These are phyloP conservation scores for Atta texana DNA, from an alignment of 1,140 invertebrate genomes.

Conservation along the genomic window DNA sequence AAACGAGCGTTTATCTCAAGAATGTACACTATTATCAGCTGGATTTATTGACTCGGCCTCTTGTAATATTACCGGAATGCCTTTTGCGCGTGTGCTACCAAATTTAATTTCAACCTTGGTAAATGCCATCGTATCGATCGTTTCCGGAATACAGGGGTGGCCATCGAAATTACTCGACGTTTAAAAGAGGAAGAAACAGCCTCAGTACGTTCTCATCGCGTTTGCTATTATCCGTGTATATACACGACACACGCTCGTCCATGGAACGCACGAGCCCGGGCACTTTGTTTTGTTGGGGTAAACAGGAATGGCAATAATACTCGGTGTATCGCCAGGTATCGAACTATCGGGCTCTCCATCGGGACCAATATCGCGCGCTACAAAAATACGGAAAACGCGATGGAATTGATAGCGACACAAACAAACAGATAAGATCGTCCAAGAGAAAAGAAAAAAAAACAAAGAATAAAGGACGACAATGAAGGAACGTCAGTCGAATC, in stretches of 20 bases:
- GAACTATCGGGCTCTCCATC: constrained; percentile 49
- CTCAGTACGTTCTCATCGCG: neutral
- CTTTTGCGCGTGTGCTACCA: constrained; percentile 18
- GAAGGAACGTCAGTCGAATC: neutral
- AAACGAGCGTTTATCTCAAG: neutral
- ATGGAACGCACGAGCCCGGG: constrained; percentile 4
- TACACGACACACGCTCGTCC: constrained; percentile 50
- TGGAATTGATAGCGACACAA: constrained; percentile 42
- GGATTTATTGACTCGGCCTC: constrained; percentile 45
- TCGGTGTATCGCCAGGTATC: constrained; percentile 66
- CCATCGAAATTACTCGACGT: constrained; percentile 67
- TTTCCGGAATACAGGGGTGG: constrained; percentile 14
- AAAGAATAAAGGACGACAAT: constrained; percentile 5
- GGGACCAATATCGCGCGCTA: constrained; percentile 71
- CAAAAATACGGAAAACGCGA: constrained; percentile 62
- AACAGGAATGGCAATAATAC: constrained; percentile 76
- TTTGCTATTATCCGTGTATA: constrained; percentile 43
- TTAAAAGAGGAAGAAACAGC: constrained; percentile 61
- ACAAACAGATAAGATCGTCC: constrained; percentile 38
- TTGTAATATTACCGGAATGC: constrained; percentile 44
- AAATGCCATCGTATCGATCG: constrained; percentile 45
- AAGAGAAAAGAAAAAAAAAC: constrained; percentile 23
- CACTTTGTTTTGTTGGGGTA: constrained; percentile 69
- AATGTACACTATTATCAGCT: constrained; percentile 29
- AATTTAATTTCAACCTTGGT: constrained; percentile 68